Conservation (phyloP, 2,113 vertebrate species). For the Sclerurus mexicanus region DNA sequence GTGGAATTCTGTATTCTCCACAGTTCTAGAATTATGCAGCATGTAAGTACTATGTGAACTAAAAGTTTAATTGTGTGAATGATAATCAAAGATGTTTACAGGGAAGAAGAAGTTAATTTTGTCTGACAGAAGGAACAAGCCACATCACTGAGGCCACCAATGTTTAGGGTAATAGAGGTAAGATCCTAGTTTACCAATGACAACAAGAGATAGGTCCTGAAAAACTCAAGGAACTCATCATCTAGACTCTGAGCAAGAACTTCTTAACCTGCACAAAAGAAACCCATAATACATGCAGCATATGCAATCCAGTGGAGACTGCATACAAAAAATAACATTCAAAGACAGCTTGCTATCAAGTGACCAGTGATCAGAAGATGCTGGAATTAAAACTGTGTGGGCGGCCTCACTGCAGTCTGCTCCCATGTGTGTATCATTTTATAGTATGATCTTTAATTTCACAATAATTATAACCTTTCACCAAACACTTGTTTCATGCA, state of each 20-base stretch:
- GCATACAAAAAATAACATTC: background rate
- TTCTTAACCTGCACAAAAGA: background rate
- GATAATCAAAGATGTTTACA: background rate
- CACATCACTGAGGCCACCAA: background rate
- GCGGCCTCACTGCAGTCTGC: background rate
- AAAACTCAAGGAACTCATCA: background rate
- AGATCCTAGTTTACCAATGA: background rate
- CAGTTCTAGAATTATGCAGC: background rate
- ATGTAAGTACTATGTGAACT: background rate
- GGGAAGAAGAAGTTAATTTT: background rate
- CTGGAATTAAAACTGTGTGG: background rate
- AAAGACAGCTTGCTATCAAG: background rate
- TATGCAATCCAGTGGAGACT: background rate
- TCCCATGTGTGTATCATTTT: background rate
- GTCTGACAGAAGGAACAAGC: background rate
- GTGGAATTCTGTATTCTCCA: background rate
- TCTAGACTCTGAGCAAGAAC: background rate
- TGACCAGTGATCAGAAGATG: background rate
- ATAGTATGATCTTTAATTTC: background rate
- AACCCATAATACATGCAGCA: background rate
- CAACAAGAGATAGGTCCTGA: background rate
- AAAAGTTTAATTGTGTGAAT: background rate
- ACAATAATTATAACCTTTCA: background rate
- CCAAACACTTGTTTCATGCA: background rate
- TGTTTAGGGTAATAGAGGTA: background rate